phyloP scores from a whole-genome alignment of 2,113 vertebrate genomes.

The Trochalopteron elliotii region DNA sequence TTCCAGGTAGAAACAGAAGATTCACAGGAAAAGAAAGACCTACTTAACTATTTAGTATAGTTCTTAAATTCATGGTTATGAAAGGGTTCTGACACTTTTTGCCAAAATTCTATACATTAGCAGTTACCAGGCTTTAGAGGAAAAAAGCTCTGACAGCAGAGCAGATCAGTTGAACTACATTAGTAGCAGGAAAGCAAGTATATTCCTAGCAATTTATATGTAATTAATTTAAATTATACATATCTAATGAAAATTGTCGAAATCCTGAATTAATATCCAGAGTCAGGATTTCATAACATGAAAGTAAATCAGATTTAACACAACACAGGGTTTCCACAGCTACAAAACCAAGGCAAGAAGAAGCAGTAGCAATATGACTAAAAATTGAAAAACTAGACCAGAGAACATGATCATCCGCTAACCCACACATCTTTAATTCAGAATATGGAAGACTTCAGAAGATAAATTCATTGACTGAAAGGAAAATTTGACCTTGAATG shows the following conservation, averaged over 20 bases:
- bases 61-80: not conserved
- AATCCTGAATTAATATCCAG: not conserved
- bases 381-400: not conserved
- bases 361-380: not conserved
- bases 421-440: not conserved
- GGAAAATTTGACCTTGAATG: not conserved
- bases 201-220: not conserved
- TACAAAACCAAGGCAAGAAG: not conserved
- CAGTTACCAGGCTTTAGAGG: not conserved
- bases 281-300: not conserved
- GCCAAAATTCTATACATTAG: not conserved
- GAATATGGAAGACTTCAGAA: not conserved
- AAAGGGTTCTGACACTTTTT: not conserved
- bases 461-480: not conserved
- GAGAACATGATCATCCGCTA: not conserved
- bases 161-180: not conserved
- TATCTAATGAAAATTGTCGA: not conserved
- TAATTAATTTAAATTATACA: not conserved
- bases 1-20: not conserved
- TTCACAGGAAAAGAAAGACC: not conserved
- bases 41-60: not conserved
- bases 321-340: not conserved
- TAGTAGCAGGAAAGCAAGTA: not conserved
- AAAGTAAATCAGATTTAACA: not conserved
- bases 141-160: not conserved